Conservation (phyloP, 2,113 vertebrate genomes). For the Paradoxurus hermaphroditus region DNA sequence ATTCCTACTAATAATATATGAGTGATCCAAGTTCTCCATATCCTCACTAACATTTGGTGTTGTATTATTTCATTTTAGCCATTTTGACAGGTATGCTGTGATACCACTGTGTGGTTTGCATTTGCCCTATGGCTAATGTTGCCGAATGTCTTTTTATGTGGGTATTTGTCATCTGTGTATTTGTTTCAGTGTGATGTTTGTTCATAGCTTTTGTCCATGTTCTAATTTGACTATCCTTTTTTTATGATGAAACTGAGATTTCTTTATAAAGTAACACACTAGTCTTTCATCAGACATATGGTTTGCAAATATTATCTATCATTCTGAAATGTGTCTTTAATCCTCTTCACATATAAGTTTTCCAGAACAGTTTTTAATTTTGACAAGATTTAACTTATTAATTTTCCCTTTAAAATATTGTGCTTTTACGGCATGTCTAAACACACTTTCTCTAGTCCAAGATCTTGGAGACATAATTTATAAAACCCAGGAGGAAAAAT, state of each 20-base stretch:
- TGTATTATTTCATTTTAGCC: background rate
- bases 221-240: background rate
- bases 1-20: background rate
- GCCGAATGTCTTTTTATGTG: background rate
- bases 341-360: background rate
- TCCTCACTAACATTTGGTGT: background rate
- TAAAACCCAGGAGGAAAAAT: background rate
- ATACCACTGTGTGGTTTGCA: background rate
- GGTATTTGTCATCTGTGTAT: background rate
- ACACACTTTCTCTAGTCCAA: background rate
- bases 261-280: background rate
- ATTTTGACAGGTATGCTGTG: background rate
- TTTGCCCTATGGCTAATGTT: background rate
- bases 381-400: background rate
- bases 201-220: background rate
- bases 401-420: background rate
- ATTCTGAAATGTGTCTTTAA: background rate
- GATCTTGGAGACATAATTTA: background rate
- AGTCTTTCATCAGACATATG: background rate
- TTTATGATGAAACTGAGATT: background rate
- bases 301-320: background rate
- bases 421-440: background rate
- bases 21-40: background rate
- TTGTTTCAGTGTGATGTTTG: background rate
- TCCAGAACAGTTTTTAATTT: background rate